Percentiles rank a stretch among this genome's conserved stretches.
Evolutionary conservation across 2,113 vertebrate species (phyloP).

Genomic region (Cynoglossus semilaevis): DNA sequence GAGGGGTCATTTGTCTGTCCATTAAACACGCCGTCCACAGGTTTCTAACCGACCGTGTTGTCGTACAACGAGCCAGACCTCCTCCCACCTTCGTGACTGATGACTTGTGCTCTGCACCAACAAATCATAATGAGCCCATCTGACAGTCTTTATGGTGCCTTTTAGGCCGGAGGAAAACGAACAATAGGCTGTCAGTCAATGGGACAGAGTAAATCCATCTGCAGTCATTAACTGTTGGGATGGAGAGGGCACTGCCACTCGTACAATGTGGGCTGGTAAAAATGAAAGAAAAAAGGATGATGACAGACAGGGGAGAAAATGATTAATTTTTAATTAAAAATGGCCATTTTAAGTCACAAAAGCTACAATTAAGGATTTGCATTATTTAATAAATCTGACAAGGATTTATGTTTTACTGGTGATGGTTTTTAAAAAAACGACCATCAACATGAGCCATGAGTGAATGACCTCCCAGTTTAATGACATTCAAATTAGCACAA

Average conservation of each 20-base stretch:
- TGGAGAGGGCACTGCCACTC: not conserved
- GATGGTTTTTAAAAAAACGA: too few relatives aligned
- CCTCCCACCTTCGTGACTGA: conserved; percentile 41
- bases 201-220: conserved; percentile 42
- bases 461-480: too few relatives aligned
- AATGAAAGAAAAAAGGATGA: not conserved
- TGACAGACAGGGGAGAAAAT: not conserved
- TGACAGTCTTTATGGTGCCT: conserved; percentile 53
- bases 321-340: too few relatives aligned
- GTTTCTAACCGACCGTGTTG: conserved; percentile 11
- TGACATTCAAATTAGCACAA: too few relatives aligned
- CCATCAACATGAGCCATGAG: too few relatives aligned
- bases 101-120: conserved; percentile 41
- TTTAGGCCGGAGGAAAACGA: conserved; percentile 46
- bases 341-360: too few relatives aligned
- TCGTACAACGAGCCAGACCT: conserved; percentile 26
- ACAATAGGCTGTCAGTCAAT: conserved; percentile 47
- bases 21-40: conserved; percentile 29
- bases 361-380: too few relatives aligned
- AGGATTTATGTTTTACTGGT: too few relatives aligned
- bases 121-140: conserved; percentile 62
- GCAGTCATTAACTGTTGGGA: conserved; percentile 53
- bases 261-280: too few relatives aligned
- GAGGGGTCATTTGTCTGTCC: conserved; percentile 43
- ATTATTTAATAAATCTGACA: too few relatives aligned